Base-by-base conservation (phyloP, 2,113 vertebrate species). In the Clarias batrachus region DNA sequence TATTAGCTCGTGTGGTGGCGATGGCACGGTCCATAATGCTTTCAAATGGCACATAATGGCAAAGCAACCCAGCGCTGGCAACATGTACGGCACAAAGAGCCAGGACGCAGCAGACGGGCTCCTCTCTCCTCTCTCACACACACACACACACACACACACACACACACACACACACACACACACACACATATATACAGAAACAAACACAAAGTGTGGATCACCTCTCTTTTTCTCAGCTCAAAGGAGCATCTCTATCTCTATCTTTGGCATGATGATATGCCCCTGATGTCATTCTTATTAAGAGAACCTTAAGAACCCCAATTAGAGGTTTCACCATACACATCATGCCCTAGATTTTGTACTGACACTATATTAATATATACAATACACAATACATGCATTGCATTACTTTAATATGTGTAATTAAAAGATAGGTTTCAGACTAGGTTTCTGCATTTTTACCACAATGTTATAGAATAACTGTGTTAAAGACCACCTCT, bases 1-100 rank as follows among this genome's bases (percentile, higher is more conserved):
- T 93, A 92, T 94, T 94, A 93, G 92, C 93, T 92, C 87, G 85
- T 77, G 85, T 91, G 91, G 92, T 94, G 91, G 93, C 92, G 92
- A 93, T 93, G 93, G 93, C 93, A 93, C 91, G 91, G 93, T 93
- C 93, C 89, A 90, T 93, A 93, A 95, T 93, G 91, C 93, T 92
- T 93, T 93, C 92, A 92, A 94, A 93, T 93, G 92, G 91, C 92
- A 93, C 90, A 91, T 92, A 93, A 91, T 91, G 89, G 92, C 93
- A 92, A 91, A 87, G 89, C 89, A 90, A 92, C 89, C 52, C 90
- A 91, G 91, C 86, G 92, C 90, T 93, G 93, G 93, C 93, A 94
- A 92, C 86, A 92, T 90, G 89, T 88, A 90, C 91, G 92, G 89
- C 68, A 82, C 89, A 88, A 62, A 83, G 89, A 94, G 93, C 94